These are phyloP conservation scores for Dermolepida albohirtum DNA, from an alignment of 2,888 invertebrate species.

Conservation along the genomic window DNA sequence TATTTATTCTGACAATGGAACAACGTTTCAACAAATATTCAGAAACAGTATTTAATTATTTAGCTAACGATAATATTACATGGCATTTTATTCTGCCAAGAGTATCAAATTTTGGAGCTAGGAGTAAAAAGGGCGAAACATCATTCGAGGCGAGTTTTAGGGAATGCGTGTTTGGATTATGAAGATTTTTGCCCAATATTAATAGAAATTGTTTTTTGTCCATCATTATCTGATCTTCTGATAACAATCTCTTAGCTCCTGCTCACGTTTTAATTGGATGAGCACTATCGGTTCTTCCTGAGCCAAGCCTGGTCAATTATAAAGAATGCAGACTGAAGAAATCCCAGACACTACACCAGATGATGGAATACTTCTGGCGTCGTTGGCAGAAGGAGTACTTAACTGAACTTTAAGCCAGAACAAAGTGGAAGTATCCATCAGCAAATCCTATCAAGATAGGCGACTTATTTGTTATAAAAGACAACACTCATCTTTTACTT, in stretches of 20 bases:
- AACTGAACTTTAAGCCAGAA: conserved; percentile 40
- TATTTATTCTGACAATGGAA: conserved; percentile 16
- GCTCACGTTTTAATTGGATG: no score
- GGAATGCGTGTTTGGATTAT: no score
- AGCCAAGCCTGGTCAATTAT: no score
- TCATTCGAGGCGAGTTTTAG: conserved; percentile 11
- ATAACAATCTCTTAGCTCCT: no score
- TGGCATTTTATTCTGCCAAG: conserved; percentile 15
- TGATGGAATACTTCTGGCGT: no score
- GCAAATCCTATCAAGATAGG: conserved; percentile 3
- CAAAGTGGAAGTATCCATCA: conserved; percentile 40
- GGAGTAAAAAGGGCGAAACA: conserved; percentile 23
- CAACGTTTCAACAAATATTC: background rate
- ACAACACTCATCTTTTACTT: conserved; percentile 20
- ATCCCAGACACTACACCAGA: no score
- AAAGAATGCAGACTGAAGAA: no score
- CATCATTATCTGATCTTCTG: no score
- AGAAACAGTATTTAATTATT: background rate
- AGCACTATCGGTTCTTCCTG: no score
- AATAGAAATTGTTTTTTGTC: no score
- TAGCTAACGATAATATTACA: background rate
- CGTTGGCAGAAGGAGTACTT: background rate
- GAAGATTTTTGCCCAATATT: no score
- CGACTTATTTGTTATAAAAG: conserved; percentile 25
- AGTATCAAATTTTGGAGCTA: conserved; percentile 20